Percentiles rank a stretch among this genome's conserved stretches.
Evolutionary conservation across 1,140 invertebrate species (phyloP).

Genomic region (Drosophila willistoni): DNA sequence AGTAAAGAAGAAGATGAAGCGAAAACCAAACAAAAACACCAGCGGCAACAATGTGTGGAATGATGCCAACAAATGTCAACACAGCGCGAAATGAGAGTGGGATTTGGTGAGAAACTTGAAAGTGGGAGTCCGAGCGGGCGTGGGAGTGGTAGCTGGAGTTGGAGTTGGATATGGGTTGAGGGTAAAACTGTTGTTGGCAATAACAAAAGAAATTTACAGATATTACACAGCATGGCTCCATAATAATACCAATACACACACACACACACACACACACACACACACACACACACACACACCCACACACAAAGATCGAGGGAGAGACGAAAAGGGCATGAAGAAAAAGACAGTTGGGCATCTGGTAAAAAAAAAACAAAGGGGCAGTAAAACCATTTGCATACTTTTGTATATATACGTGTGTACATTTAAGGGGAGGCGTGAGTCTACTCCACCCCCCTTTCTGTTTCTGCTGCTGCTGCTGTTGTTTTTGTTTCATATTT

Average conservation of each 20-base stretch:
- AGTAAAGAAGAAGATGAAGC: constrained; percentile 72
- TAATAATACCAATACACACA: constrained; percentile 75
- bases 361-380: constrained; percentile 63
- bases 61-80: constrained; percentile 80
- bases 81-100: constrained; percentile 40
- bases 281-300: constrained; percentile 44
- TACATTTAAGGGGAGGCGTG: constrained; percentile 50
- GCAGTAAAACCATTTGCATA: constrained; percentile 80
- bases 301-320: constrained; percentile 11
- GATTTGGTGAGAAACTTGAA: constrained; percentile 2
- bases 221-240: constrained; percentile 81
- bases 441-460: constrained; percentile 76
- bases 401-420: constrained; percentile 36
- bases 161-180: neutral
- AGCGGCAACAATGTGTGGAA: constrained; percentile 80
- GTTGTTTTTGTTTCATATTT: constrained; percentile 72
- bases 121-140: neutral
- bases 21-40: constrained; percentile 79
- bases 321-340: constrained; percentile 15
- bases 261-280: constrained; percentile 28
- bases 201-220: constrained; percentile 82
- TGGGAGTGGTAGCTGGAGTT: neutral
- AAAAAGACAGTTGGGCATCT: constrained; percentile 9
- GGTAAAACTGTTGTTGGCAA: constrained; percentile 77
- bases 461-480: constrained; percentile 16